Evolutionary conservation across 2,113 vertebrate genomes (phyloP).

Genomic region (Lepisosteus osseus): DNA sequence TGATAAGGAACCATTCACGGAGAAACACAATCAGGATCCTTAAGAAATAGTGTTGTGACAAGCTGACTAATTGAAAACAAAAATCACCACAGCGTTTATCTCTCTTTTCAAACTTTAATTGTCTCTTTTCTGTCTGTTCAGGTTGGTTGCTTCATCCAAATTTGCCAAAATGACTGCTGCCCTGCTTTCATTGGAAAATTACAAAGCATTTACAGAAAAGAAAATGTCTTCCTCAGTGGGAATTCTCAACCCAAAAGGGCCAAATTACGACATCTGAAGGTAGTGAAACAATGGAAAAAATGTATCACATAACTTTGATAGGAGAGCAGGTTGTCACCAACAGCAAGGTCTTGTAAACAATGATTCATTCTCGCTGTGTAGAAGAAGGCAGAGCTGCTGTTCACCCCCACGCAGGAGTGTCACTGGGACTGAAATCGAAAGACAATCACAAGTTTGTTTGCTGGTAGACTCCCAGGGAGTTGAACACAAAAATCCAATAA

Average conservation of each 20-base stretch:
- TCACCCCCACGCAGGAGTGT: conserved; percentile 53
- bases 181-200: no score
- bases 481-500: conserved; percentile 85
- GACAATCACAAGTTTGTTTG: conserved; percentile 80
- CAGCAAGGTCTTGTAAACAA: conserved; percentile 61
- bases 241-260: conserved; percentile 17
- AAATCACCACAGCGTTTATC: no score
- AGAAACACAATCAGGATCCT: no score
- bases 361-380: conserved; percentile 57
- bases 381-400: conserved; percentile 48
- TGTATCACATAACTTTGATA: conserved; percentile 48
- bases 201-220: no score
- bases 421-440: conserved; percentile 64
- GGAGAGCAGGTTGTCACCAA: conserved; percentile 45
- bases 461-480: conserved; percentile 79
- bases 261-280: conserved; percentile 39
- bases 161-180: no score
- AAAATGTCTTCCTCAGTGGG: no score
- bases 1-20: no score
- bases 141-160: no score
- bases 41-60: no score
- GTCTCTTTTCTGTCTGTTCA: no score
- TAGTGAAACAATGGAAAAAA: conserved; percentile 63
- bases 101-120: no score
- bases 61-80: no score